Evolutionary conservation across 2,113 vertebrate genomes (phyloP), one percentile per base, ranked within the genome.

Genomic region (Leucopsar rothschildi): DNA sequence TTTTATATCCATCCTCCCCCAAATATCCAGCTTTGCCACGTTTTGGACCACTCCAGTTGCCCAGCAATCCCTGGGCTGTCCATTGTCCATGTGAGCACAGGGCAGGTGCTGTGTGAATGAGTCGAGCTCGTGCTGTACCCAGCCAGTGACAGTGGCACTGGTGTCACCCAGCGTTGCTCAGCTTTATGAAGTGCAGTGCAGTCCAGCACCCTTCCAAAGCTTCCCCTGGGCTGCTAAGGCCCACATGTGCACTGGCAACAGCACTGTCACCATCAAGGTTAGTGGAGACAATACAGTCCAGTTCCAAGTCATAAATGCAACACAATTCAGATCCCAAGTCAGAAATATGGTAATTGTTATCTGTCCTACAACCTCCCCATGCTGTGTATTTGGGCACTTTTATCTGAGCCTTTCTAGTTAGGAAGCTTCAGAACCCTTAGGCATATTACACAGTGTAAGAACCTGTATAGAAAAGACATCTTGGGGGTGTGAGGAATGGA

Each of bases 141-240:
- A 40, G 47, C 52, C 50, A 16, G 12, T 50, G 2, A 28, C 44
- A 39, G 42, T 1, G 0, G 50, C 44, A 5, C 45, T 0, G 3
- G 18, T 0, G 0, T n/a, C 15, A 2, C 42, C 37, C 2, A 1
- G 50, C 5, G 0, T 16, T 69, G 42, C 16, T 72, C 63, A 68
- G 64, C 13, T 2, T 15, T 14, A 5, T 7, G 24, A 33, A 49
- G 42, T 7, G 28, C 40, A 24, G 49, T 1, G 16, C 7, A 2
- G 35, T 21, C 28, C 53, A 39, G 49, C 59, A 65, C 13, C 35
- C 40, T 77, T 14, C 53, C 75, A 85, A 53, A 90, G 17, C 44
- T 39, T 66, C 49, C 52, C 25, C 37, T 47, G 56, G 47, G 5
- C 14, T 44, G 33, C 16, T 22, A 27, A 50, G 24, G 24, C 19